Conservation (phyloP, 2,888 invertebrate species). For the Melanargia galathea region DNA sequence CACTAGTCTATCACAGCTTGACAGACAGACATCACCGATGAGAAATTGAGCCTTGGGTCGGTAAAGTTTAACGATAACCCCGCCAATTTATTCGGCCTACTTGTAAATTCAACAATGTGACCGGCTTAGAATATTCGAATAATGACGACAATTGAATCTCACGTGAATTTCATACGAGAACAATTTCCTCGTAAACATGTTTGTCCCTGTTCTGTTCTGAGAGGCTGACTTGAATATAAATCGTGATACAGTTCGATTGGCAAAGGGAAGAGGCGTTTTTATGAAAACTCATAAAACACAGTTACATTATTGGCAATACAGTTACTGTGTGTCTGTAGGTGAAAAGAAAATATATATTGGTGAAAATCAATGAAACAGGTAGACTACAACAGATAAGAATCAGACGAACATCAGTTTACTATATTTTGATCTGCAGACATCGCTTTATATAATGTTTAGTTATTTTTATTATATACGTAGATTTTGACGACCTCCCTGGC, state of each 20-base stretch:
- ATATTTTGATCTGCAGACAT: too few species aligned
- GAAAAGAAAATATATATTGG: background rate
- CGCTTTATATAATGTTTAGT: too few species aligned
- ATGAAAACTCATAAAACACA: conserved; percentile 5
- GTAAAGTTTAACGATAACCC: too few species aligned
- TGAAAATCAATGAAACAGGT: background rate
- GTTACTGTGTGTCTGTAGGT: background rate
- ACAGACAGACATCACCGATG: too few species aligned
- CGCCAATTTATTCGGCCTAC: background rate
- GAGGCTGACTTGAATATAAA: conserved; percentile 49
- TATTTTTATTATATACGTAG: too few species aligned
- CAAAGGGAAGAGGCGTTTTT: conserved; percentile 10
- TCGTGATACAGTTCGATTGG: conserved; percentile 45
- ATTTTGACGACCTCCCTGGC: too few species aligned
- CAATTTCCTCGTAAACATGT: conserved; percentile 65
- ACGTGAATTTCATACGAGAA: conserved; percentile 45
- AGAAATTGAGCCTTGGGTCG: background rate
- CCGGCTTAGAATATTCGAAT: conserved; percentile 49
- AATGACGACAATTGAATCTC: conserved; percentile 42
- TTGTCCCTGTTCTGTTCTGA: conserved; percentile 50
- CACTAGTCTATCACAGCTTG: too few species aligned
- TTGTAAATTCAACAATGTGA: conserved; percentile 41
- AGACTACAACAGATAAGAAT: background rate
- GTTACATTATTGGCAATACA: background rate
- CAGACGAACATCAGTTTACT: too few species aligned